Conservation (phyloP, 2,113 vertebrate species). For the Eubucco bourcierii region DNA sequence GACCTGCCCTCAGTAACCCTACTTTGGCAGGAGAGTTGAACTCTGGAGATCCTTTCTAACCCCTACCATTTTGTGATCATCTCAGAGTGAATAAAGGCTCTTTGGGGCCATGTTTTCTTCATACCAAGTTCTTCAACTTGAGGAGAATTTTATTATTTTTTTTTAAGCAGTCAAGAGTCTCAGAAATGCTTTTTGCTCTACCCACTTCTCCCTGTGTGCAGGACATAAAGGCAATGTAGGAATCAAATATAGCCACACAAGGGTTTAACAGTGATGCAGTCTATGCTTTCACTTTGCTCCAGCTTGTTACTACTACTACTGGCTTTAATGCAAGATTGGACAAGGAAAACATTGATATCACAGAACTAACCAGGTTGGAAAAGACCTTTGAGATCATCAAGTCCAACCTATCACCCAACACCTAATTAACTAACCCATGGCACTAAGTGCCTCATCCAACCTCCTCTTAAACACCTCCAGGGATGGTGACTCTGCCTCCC, state of each 20-base stretch:
- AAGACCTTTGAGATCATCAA: too few species aligned
- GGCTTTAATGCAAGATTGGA: neutral
- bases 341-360: too few species aligned
- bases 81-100: neutral
- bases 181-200: neutral
- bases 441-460: too few species aligned
- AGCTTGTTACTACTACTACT: neutral
- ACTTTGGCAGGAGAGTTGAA: too few species aligned
- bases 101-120: neutral
- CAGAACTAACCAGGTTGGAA: too few species aligned
- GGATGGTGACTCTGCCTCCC: too few species aligned
- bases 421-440: too few species aligned
- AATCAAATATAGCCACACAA: neutral
- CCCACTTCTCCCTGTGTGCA: neutral
- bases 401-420: too few species aligned
- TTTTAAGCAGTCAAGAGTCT: neutral
- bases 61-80: too few species aligned
- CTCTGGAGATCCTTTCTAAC: too few species aligned
- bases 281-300: neutral
- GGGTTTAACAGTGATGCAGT: neutral
- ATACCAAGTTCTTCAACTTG: neutral
- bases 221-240: neutral
- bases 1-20: too few species aligned
- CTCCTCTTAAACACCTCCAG: too few species aligned
- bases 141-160: neutral